These are phyloP conservation scores for Cacoxenus indagator DNA, from an alignment of 2,888 invertebrate species.

Conservation along the genomic window DNA sequence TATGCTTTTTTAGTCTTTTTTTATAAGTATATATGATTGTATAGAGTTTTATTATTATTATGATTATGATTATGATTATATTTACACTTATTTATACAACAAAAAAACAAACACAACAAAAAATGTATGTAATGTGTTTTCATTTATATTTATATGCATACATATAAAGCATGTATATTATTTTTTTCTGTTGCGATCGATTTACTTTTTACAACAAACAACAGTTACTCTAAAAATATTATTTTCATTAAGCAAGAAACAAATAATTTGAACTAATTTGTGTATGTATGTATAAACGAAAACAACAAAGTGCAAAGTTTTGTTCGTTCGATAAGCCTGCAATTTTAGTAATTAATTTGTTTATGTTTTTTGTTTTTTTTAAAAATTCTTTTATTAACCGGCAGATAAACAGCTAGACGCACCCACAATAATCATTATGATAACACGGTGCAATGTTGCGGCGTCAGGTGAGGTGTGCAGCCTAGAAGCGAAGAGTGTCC, in stretches of 20 bases:
- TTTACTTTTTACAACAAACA: background rate
- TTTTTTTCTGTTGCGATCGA: background rate
- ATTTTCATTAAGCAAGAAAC: background rate
- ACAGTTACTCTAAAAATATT: background rate
- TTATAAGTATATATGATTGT: background rate
- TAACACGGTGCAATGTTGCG: no score
- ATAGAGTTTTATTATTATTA: conserved; percentile 7
- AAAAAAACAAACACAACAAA: background rate
- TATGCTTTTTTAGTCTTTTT: conserved; percentile 2
- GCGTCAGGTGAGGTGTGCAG: no score
- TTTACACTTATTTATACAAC: conserved; percentile 18
- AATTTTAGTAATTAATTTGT: background rate
- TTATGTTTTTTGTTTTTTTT: no score
- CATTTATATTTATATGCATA: background rate
- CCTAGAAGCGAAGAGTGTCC: no score
- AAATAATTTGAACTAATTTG: background rate
- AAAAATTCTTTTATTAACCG: no score
- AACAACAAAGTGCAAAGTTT: background rate
- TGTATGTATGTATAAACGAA: background rate
- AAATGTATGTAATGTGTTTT: conserved; percentile 19
- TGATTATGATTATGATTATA: background rate
- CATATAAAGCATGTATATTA: background rate
- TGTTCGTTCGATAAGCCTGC: background rate
- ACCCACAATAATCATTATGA: no score
- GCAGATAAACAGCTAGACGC: no score